Percentiles rank a stretch among this genome's conserved stretches.
These are phyloP conservation scores for Chymomyza costata DNA, from an alignment of 1,140 invertebrate species.

Conservation along the genomic window DNA sequence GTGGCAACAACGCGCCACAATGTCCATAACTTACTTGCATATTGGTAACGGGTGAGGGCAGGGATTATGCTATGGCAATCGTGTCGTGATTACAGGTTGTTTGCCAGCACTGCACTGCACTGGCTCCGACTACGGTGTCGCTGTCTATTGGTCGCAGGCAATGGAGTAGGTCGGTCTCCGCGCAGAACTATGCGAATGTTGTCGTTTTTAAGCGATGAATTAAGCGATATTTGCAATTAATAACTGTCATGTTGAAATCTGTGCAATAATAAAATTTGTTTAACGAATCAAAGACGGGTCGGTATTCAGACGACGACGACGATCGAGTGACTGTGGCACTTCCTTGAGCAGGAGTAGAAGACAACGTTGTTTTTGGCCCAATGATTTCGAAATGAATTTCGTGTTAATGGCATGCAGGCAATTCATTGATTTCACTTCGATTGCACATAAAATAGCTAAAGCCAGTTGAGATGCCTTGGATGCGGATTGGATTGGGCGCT, in stretches of 20 bases:
- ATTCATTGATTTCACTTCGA: slow-evolving; percentile 72
- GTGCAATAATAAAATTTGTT: slow-evolving; percentile 71
- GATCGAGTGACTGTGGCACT: slow-evolving; percentile 16
- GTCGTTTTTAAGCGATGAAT: slow-evolving; percentile 73
- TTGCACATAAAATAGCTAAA: slow-evolving; percentile 62
- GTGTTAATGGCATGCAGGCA: slow-evolving; percentile 72
- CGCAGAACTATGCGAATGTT: slow-evolving; percentile 60
- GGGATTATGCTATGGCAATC: slow-evolving; percentile 16
- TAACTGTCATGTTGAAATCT: slow-evolving; percentile 74
- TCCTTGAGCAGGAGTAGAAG: slow-evolving; percentile 20
- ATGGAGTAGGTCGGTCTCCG: slow-evolving; percentile 32
- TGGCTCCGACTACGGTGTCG: background rate
- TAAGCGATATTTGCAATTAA: slow-evolving; percentile 75
- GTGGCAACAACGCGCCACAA: slow-evolving; percentile 2
- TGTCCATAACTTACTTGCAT: slow-evolving; percentile 27
- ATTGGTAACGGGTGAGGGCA: slow-evolving; percentile 26
- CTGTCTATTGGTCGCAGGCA: no score
- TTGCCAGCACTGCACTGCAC: slow-evolving; percentile 32
- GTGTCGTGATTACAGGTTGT: slow-evolving; percentile 72
- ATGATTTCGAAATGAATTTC: slow-evolving; percentile 62
- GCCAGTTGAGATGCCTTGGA: slow-evolving; percentile 11
- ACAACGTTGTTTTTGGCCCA: slow-evolving; percentile 29
- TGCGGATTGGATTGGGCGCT: background rate
- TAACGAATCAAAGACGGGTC: slow-evolving; percentile 59
- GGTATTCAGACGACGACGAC: background rate